Conservation (phyloP, 1,140 invertebrate species). For the Drosophila equinoxialis region DNA sequence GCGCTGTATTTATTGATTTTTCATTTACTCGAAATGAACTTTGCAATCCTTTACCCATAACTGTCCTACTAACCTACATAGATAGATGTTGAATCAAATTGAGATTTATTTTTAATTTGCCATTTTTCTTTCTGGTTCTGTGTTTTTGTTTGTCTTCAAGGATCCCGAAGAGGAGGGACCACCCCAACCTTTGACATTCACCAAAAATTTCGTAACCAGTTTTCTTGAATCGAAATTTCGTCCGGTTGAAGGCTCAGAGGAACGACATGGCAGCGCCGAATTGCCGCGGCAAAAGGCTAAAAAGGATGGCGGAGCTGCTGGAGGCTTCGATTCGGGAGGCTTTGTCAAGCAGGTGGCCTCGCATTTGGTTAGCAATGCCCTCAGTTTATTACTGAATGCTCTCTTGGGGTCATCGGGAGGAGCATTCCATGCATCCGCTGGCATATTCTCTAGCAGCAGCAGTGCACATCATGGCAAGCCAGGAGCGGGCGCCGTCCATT, state of each 20-base stretch:
- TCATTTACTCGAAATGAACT: neutral
- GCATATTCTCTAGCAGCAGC: constrained; percentile 71
- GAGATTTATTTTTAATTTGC: neutral
- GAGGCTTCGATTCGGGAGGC: constrained; percentile 67
- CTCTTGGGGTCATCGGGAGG: constrained; percentile 74
- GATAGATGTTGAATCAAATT: too few relatives aligned
- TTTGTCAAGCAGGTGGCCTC: constrained; percentile 77
- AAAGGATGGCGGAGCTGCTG: constrained; percentile 24
- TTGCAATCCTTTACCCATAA: neutral
- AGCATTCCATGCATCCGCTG: constrained; percentile 66
- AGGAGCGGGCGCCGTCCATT: constrained; percentile 28
- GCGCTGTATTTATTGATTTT: constrained; percentile 79
- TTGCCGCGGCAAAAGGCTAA: constrained; percentile 47
- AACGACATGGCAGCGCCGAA: constrained; percentile 57
- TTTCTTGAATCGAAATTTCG: constrained; percentile 74
- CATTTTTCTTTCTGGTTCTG: neutral
- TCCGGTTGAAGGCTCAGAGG: constrained; percentile 46
- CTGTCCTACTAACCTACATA: constrained; percentile 53
- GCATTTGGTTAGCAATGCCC: constrained; percentile 69
- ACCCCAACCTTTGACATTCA: constrained; percentile 69
- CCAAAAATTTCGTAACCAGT: constrained; percentile 66
- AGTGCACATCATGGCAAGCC: constrained; percentile 37
- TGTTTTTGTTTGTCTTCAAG: constrained; percentile 28
- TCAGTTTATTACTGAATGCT: constrained; percentile 75
- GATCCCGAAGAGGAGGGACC: constrained; percentile 81